Percentiles rank a stretch among this genome's conserved stretches.
Evolutionary conservation across 2,113 vertebrate species (phyloP).

Genomic region (Thryonomys swinderianus): DNA sequence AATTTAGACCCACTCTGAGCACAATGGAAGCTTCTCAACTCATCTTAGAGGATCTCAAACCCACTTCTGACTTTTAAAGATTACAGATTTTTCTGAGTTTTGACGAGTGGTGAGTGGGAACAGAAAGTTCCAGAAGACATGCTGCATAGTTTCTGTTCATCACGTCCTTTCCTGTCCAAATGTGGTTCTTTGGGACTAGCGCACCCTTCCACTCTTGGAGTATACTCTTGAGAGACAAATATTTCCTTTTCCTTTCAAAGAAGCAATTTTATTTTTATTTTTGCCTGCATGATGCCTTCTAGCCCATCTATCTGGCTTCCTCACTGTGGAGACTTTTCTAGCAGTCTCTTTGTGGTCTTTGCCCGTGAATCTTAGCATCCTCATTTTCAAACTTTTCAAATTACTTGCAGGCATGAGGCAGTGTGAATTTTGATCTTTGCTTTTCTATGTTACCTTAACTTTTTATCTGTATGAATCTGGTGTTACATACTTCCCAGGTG

Average conservation of each 20-base stretch:
- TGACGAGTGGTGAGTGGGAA: constrained; percentile 58
- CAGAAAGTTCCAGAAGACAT: constrained; percentile 66
- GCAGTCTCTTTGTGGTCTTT: constrained; percentile 6
- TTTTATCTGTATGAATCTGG: not conserved
- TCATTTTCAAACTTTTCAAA: constrained; percentile 53
- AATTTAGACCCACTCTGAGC: constrained; percentile 77
- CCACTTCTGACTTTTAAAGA: constrained; percentile 78
- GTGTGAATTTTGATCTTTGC: not conserved
- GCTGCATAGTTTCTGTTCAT: constrained; percentile 8
- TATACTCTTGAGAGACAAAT: not conserved
- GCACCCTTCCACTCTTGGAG: not conserved
- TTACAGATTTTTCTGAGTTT: constrained; percentile 74
- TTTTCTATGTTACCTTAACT: not conserved
- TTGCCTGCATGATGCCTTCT: not conserved
- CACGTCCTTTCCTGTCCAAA: not conserved
- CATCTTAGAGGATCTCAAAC: constrained; percentile 66
- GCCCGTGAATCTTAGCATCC: constrained; percentile 17
- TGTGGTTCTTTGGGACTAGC: not conserved
- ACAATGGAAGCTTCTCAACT: constrained; percentile 78
- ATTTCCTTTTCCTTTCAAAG: constrained; percentile 1
- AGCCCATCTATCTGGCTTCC: not conserved
- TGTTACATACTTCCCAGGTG: not conserved
- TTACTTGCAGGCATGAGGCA: not conserved
- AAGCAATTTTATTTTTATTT: not conserved
- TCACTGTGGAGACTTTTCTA: not conserved